Evolutionary conservation across 2,113 vertebrate genomes (phyloP).

Genomic region (Lophotis ruficrista): DNA sequence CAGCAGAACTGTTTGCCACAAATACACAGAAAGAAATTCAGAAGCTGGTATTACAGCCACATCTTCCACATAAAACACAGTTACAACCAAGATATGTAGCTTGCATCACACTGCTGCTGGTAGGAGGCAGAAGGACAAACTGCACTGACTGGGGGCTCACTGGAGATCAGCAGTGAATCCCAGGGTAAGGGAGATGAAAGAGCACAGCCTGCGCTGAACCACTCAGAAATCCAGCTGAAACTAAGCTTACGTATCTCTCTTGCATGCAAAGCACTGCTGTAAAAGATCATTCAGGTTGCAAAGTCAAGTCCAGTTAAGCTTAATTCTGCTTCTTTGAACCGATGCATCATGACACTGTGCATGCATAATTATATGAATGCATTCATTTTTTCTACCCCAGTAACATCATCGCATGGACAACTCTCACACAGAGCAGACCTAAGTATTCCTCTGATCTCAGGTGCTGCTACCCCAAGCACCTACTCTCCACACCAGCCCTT

Average conservation of each 20-base stretch:
- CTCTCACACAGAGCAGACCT: background rate
- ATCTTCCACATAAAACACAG: background rate
- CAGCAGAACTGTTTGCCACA: background rate
- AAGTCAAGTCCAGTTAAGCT: slow-evolving; percentile 27
- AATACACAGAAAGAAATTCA: background rate
- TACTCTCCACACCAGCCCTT: background rate
- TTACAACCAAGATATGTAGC: background rate
- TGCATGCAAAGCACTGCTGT: background rate
- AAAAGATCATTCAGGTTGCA: background rate
- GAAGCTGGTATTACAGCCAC: background rate
- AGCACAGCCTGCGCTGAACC: background rate
- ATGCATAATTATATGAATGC: background rate
- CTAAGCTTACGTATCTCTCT: background rate
- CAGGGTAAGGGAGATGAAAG: background rate
- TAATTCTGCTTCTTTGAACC: background rate
- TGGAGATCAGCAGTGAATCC: background rate
- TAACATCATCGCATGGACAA: background rate
- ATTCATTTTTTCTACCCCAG: background rate
- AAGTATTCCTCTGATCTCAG: background rate
- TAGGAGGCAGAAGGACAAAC: background rate
- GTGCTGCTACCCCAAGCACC: background rate
- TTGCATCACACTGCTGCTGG: background rate
- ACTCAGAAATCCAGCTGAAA: background rate
- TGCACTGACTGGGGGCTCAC: background rate
- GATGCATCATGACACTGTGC: background rate